phyloP scores from a whole-genome alignment of 2,113 vertebrate species.

The Micronycteris hirsuta region DNA sequence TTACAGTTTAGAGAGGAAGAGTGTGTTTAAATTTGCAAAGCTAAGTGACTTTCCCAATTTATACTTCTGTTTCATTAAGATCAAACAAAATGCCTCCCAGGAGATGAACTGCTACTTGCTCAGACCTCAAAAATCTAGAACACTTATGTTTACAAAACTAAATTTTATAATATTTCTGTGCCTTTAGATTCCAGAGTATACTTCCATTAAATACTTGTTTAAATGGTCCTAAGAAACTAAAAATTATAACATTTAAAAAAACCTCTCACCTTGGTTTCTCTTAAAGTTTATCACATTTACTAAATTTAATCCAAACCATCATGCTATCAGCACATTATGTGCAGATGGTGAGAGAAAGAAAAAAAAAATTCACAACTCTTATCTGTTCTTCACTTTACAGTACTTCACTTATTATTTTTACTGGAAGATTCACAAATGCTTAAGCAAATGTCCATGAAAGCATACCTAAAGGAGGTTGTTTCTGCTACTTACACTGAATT shows the following conservation, averaged over 20 bases:
- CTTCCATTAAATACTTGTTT: not conserved
- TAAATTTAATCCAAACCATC: slow-evolving; percentile 39
- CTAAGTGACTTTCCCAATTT: slow-evolving; percentile 20
- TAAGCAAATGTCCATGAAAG: not conserved
- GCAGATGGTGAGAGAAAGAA: not conserved
- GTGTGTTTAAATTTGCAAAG: not conserved
- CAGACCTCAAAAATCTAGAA: not conserved
- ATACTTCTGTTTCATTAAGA: slow-evolving; percentile 47
- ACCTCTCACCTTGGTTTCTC: not conserved
- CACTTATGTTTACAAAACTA: not conserved
- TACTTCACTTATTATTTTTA: not conserved
- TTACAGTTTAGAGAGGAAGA: slow-evolving; percentile 38
- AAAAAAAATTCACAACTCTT: not conserved
- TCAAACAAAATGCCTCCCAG: slow-evolving; percentile 2
- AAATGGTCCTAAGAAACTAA: not conserved
- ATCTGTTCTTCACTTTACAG: not conserved
- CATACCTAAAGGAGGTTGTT: not conserved
- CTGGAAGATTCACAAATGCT: not conserved
- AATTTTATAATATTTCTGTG: not conserved
- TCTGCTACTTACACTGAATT: not conserved
- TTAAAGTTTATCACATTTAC: slow-evolving; percentile 48
- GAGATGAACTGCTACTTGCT: not conserved
- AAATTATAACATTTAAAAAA: slow-evolving; percentile 16
- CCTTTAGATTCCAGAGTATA: not conserved
- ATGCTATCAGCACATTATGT: not conserved